These are phyloP conservation scores for Fulmarus glacialis DNA, from an alignment of 2,113 vertebrate genomes.

Conservation along the genomic window DNA sequence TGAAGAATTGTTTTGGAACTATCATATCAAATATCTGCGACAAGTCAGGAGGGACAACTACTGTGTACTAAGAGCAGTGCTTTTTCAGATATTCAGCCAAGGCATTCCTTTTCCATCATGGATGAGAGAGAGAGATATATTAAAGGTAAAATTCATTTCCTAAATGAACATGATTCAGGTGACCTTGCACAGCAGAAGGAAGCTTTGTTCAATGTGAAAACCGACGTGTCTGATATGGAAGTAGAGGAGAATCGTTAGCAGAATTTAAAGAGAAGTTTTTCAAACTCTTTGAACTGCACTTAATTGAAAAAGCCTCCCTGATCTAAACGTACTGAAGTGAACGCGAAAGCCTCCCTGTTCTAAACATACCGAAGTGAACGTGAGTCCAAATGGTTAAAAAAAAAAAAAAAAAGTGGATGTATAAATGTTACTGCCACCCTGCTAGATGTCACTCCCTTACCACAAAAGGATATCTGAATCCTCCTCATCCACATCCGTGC, in stretches of 20 bases:
- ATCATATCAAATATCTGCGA: conserved; percentile 73
- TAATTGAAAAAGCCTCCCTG: not conserved
- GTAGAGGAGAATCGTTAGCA: not conserved
- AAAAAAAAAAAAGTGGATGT: not conserved
- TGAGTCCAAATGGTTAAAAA: no score
- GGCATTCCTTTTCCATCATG: conserved; percentile 78
- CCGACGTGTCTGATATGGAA: not conserved
- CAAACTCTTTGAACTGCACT: not conserved
- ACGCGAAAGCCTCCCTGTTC: not conserved
- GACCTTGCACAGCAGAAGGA: not conserved
- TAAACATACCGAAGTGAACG: not conserved
- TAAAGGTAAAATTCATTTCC: conserved; percentile 70
- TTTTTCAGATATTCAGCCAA: conserved; percentile 82
- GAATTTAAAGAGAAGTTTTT: not conserved
- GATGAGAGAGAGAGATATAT: conserved; percentile 83
- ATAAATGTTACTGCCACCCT: not conserved
- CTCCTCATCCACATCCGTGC: not conserved
- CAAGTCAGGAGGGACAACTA: conserved; percentile 79
- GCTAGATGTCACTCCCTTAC: not conserved
- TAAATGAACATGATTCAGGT: not conserved
- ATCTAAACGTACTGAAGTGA: not conserved
- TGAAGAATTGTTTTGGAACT: conserved; percentile 72
- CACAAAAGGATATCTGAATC: not conserved
- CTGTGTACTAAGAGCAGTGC: conserved; percentile 70
- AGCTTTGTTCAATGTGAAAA: not conserved